Evolutionary conservation across 2,113 vertebrate species (phyloP), one percentile per base, ranked within the genome.

Genomic region (Mirza zaza): DNA sequence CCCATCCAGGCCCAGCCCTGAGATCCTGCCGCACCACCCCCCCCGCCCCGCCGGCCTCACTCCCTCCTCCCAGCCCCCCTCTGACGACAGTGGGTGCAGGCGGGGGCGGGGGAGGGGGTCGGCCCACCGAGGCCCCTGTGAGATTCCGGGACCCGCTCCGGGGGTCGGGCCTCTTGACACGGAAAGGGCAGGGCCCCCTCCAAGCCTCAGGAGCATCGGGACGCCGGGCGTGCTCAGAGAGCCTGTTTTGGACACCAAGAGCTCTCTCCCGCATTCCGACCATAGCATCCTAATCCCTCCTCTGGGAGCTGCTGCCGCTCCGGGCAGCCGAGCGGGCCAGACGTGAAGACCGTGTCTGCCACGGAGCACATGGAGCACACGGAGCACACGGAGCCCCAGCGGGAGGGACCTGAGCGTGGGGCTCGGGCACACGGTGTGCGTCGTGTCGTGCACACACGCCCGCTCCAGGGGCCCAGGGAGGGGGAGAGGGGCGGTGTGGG

Each of bases 401-500:
- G 2, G 9, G 3, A 5, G 5, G 59, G 70, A 39, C 32, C 73
- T 8, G n/a, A 36, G 42, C 42, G 1, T 11, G 3, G 32, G 25
- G 75, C 81, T 14, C 4, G 7, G 15, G 5, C 42, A 27, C 36
- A 0, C 8, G 15, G 42, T 1, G 55, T 7, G 2, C 8, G 1
- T 3, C 1, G 29, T 57, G 65, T 6, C n/a, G 0, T 0, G 25
- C 23, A 15, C 68, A 6, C 5, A 20, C 0, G 8, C 17, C 12
- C 3, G 0, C 20, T 15, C 48, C 6, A 14, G 39, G 45, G 48
- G 76, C 18, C 83, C 68, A 18, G 0, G 6, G 6, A 42, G 59
- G n/a, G 0, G 10, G 75, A 0, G 18, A 0, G 3, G 73, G 67
- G 3, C 1, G 36, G 18, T 4, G 2, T 5, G 29, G 25, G 5